Percentiles rank a stretch among this genome's conserved stretches.
Conservation (phyloP, 2,797 vertebrate genomes). For the Lagodon rhomboides region DNA sequence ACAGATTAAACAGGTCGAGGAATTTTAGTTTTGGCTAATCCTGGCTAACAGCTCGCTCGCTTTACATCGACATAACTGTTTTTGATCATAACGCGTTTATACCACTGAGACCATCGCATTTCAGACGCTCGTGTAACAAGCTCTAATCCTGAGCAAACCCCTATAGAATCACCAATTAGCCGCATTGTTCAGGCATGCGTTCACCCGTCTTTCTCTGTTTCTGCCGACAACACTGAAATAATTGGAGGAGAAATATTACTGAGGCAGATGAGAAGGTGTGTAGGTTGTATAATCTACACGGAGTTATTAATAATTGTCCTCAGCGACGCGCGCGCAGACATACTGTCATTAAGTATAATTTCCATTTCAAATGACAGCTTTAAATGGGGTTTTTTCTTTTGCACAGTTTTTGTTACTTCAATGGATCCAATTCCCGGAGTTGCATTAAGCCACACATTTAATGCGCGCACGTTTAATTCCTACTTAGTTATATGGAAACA, state of each 20-base stretch:
- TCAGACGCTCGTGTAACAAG: not conserved
- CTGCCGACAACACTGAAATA: conserved; percentile 13
- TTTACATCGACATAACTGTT: not conserved
- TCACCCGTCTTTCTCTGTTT: not conserved
- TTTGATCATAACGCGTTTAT: not conserved
- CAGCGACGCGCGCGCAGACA: not conserved
- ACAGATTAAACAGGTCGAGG: conserved; percentile 9
- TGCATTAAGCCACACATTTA: not conserved
- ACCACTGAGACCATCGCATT: not conserved
- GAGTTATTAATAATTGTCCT: not conserved
- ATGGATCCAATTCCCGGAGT: not conserved
- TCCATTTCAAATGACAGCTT: not conserved
- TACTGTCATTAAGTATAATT: not conserved
- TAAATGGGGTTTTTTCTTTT: not conserved
- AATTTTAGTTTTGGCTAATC: conserved; percentile 32
- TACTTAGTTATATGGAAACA: not conserved
- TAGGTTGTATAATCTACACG: not conserved
- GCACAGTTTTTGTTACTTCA: not conserved
- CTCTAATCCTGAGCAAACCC: conserved; percentile 2
- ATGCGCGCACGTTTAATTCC: not conserved
- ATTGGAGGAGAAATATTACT: not conserved
- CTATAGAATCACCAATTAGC: conserved; percentile 1
- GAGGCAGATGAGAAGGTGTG: not conserved
- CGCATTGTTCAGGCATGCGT: not conserved
- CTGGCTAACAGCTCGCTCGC: conserved; percentile 5